These are phyloP conservation scores for Acanthosepion esculentum DNA, from an alignment of 2,888 invertebrate species.

Conservation along the genomic window DNA sequence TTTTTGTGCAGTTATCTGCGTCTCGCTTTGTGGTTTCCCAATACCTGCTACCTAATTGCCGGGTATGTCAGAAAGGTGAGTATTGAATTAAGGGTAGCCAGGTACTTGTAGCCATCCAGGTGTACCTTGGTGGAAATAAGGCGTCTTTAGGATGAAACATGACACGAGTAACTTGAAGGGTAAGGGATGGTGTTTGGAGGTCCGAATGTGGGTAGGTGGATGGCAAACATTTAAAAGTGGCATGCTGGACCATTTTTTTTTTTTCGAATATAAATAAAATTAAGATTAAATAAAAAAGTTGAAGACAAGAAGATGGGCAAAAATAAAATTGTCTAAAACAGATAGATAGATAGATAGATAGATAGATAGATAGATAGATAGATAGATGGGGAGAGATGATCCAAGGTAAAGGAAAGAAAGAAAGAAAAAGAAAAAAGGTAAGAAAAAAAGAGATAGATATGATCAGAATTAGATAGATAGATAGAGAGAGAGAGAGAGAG, in stretches of 20 bases:
- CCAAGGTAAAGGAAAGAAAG: no score
- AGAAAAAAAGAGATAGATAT: no score
- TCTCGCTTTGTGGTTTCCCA: neutral
- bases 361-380: no score
- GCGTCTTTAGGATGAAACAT: neutral
- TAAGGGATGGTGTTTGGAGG: neutral
- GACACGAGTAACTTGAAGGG: conserved; percentile 6
- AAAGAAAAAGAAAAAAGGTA: no score
- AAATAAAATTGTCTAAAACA: no score
- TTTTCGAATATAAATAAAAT: neutral
- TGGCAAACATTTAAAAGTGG: neutral
- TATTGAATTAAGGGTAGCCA: conserved; percentile 33
- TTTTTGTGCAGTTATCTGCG: neutral
- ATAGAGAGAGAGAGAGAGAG: no score
- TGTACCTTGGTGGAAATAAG: conserved; percentile 33
- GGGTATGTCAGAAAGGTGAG: neutral
- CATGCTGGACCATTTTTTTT: neutral
- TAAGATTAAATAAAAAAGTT: neutral
- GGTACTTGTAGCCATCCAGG: conserved; percentile 12
- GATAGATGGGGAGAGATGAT: no score
- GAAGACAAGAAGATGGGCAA: no score
- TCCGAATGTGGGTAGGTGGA: neutral
- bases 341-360: no score
- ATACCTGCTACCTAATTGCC: neutral
- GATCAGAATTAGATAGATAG: no score